phyloP scores from a whole-genome alignment of 2,888 invertebrate species.

The Drosophila paranaensis region DNA sequence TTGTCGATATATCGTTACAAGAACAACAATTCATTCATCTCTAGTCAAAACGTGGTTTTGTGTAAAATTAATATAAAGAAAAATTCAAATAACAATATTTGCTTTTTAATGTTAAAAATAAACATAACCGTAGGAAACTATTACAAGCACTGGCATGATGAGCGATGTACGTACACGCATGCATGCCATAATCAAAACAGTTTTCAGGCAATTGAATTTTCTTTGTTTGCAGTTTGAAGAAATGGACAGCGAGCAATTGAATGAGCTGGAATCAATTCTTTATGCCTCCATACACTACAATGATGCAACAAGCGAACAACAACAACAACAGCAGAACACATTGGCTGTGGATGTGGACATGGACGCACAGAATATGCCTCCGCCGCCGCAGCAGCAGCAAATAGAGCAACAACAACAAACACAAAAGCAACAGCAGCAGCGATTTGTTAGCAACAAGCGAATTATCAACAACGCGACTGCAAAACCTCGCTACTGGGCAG shows the following conservation, averaged over 20 bases:
- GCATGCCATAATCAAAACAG: background rate
- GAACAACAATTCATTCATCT: conserved; percentile 21
- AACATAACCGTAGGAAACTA: conserved; percentile 20
- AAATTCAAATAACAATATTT: conserved; percentile 29
- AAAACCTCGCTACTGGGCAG: conserved; percentile 61
- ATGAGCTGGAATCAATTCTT: conserved; percentile 83
- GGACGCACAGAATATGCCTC: conserved; percentile 45
- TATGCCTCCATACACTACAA: conserved; percentile 84
- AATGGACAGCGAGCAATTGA: conserved; percentile 74
- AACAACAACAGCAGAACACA: background rate
- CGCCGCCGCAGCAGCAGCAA: conserved; percentile 44
- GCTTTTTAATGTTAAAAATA: conserved; percentile 41
- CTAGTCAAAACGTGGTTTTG: conserved; percentile 59
- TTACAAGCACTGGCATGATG: conserved; percentile 61
- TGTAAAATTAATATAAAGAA: conserved; percentile 37
- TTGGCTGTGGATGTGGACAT: background rate
- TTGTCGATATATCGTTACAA: conserved; percentile 7
- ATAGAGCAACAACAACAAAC: conserved; percentile 17
- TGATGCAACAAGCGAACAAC: conserved; percentile 33
- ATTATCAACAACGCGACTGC: conserved; percentile 69
- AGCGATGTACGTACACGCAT: conserved; percentile 72
- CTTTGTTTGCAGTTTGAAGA: conserved; percentile 57
- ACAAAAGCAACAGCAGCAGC: conserved; percentile 20
- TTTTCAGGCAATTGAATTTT: background rate
- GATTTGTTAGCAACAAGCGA: conserved; percentile 65